These are phyloP conservation scores for Smutsia temminckii DNA, from an alignment of 2,797 vertebrate genomes.

Conservation along the genomic window DNA sequence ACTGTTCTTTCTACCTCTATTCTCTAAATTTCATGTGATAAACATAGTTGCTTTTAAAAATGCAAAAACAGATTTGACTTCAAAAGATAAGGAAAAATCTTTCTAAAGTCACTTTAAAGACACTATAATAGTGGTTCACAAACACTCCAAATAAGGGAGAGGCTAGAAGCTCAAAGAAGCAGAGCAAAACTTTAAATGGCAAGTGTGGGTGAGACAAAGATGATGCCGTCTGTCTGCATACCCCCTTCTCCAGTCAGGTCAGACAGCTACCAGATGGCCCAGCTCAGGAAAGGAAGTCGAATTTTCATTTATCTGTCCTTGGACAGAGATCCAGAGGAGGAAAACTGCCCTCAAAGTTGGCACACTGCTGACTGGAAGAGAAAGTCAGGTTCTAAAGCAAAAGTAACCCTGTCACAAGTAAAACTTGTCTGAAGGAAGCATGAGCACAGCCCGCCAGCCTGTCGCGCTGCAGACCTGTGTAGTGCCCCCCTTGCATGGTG, in stretches of 20 bases:
- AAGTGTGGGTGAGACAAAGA: not conserved
- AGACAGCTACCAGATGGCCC: not conserved
- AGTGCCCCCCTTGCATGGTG: conserved; percentile 99
- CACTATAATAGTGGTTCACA: not conserved
- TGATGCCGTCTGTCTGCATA: not conserved
- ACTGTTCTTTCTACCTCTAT: not conserved
- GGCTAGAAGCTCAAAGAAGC: not conserved
- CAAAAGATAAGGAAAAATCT: not conserved
- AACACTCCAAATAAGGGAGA: not conserved
- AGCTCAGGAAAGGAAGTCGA: not conserved
- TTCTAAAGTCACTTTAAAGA: not conserved
- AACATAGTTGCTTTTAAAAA: conserved; percentile 1
- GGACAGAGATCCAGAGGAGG: not conserved
- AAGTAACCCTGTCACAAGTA: not conserved
- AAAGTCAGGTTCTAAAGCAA: not conserved
- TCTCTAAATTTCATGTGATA: not conserved
- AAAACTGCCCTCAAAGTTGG: not conserved
- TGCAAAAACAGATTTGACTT: not conserved
- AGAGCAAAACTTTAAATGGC: not conserved
- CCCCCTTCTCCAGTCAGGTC: not conserved
- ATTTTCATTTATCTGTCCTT: not conserved
- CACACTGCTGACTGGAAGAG: not conserved
- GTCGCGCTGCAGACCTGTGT: conserved; percentile 89
- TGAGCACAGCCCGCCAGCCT: conserved; percentile 56
- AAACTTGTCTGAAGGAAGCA: not conserved